Percentiles rank a stretch among this genome's conserved stretches.
These are phyloP conservation scores for Alloplasta piceator DNA, from an alignment of 2,888 invertebrate species.

Conservation along the genomic window DNA sequence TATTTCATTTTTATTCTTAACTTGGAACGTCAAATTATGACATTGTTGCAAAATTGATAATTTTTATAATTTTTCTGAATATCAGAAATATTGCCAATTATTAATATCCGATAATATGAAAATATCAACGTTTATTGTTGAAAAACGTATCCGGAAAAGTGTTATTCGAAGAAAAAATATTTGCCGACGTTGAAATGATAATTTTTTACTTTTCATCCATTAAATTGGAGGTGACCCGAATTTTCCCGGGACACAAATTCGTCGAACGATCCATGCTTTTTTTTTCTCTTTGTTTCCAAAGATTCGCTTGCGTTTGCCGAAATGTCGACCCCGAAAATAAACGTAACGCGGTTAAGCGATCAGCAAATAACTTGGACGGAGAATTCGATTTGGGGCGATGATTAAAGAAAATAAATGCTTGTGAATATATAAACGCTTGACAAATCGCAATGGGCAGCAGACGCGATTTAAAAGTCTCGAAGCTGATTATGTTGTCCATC, in stretches of 20 bases:
- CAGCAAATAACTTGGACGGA: constrained; percentile 53
- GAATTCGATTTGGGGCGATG: constrained; percentile 1
- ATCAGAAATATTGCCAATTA: too few species aligned
- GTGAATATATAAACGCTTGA: constrained; percentile 38
- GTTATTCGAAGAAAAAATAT: neutral
- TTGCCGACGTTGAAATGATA: too few species aligned
- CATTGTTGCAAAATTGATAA: too few species aligned
- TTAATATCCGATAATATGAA: too few species aligned
- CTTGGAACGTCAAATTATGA: too few species aligned
- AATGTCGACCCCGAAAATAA: constrained; percentile 47
- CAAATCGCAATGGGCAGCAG: constrained; percentile 16
- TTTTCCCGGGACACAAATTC: neutral
- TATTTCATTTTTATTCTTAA: too few species aligned
- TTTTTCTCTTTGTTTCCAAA: neutral
- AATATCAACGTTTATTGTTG: too few species aligned
- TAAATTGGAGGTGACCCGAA: constrained; percentile 7
- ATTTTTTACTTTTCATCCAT: constrained; percentile 17
- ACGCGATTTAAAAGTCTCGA: constrained; percentile 47
- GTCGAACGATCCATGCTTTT: constrained; percentile 30
- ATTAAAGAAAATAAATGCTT: constrained; percentile 19
- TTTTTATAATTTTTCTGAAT: too few species aligned
- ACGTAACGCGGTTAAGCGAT: constrained; percentile 47
- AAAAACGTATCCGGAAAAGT: too few species aligned
- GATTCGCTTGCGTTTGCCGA: constrained; percentile 50
- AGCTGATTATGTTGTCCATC: constrained; percentile 65